A percentile compares a stretch with the other conserved stretches of the same genome.
phyloP scores from a whole-genome alignment of 2,888 invertebrate genomes.

The Heliconius ismenius region DNA sequence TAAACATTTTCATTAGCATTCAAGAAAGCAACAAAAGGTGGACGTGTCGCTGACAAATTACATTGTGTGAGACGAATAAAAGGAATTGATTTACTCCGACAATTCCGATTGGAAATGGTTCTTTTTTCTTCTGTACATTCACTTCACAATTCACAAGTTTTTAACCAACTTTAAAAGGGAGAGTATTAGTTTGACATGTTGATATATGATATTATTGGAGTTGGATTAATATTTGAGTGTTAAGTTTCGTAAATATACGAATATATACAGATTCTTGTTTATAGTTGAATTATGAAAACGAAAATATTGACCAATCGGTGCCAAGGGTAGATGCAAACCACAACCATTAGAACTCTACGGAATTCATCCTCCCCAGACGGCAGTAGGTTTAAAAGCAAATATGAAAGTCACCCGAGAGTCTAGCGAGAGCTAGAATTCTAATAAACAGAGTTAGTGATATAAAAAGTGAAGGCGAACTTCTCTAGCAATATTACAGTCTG shows the following conservation, averaged over 20 bases:
- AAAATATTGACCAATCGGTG: too few species aligned
- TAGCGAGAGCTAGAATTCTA: slow-evolving; percentile 13
- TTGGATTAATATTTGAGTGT: too few species aligned
- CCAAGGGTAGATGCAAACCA: too few species aligned
- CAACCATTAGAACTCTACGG: too few species aligned
- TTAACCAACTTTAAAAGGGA: not conserved
- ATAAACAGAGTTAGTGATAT: slow-evolving; percentile 8
- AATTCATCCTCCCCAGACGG: not conserved
- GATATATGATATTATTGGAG: too few species aligned
- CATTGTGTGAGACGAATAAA: slow-evolving; percentile 28
- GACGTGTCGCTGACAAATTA: slow-evolving; percentile 29
- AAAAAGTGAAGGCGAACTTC: slow-evolving; percentile 22
- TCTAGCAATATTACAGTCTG: slow-evolving; percentile 10
- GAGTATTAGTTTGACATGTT: not conserved
- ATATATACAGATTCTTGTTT: too few species aligned
- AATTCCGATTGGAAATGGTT: slow-evolving; percentile 1
- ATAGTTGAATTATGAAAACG: too few species aligned
- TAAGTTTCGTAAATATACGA: too few species aligned
- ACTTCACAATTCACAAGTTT: too few species aligned
- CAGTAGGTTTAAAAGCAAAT: not conserved
- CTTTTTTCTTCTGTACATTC: not conserved
- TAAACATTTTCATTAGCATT: slow-evolving; percentile 9
- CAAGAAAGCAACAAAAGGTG: slow-evolving; percentile 20
- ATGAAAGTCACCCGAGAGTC: slow-evolving; percentile 3
- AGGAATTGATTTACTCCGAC: slow-evolving; percentile 1